Base-by-base conservation (phyloP, 2,113 vertebrate genomes). In the Gasterosteus nipponicus region DNA sequence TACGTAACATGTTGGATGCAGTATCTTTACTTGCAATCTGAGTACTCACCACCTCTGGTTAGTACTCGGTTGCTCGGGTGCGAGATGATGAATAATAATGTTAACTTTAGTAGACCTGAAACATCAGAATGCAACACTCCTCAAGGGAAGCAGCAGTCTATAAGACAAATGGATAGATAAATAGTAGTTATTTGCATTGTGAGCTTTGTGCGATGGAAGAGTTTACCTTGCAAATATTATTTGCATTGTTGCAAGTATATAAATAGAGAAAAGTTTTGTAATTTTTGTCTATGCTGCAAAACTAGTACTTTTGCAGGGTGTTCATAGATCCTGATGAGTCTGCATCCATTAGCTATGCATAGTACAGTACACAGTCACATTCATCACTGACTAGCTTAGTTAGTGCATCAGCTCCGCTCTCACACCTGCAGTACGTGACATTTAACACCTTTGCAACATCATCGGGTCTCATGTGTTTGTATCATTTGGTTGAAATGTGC, bases 351-450 rank as follows among this genome's bases (percentile, higher is more conserved):
- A 83, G 63, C 51, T 80, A 69, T 83, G 69, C 75, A 49, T 70
- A 56, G 75, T 44, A 53, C 66, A 64, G 60, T 3, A 18, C 57
- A 69, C 64, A 42, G 47, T 59, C 63, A 33, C 85, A 84, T 89
- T 83, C 63, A 83, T 89, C 85, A 87, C 74, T 69, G 74, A 42
- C 72, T 47, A 16, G 35, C 59, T 69, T 51, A 35, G 41, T 64
- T 68, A 5, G 11, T 14, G 58, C 51, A n/a, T 5, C 60, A 71
- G 35, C 44, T 62, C 33, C 33, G 19, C 69, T 6, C 68, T 78
- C 80, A 74, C 89, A 91, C 80, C 86, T 90, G 81, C 83, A 63
- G 29, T 68, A 15, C 58, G 73, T 51, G 22, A 62, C 46, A 51
- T 68, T 73, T 66, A 39, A 47, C 51, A 29, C 11, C 10, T 18